phyloP scores from a whole-genome alignment of 2,113 vertebrate genomes.

The Chloropsis cyanopogon region DNA sequence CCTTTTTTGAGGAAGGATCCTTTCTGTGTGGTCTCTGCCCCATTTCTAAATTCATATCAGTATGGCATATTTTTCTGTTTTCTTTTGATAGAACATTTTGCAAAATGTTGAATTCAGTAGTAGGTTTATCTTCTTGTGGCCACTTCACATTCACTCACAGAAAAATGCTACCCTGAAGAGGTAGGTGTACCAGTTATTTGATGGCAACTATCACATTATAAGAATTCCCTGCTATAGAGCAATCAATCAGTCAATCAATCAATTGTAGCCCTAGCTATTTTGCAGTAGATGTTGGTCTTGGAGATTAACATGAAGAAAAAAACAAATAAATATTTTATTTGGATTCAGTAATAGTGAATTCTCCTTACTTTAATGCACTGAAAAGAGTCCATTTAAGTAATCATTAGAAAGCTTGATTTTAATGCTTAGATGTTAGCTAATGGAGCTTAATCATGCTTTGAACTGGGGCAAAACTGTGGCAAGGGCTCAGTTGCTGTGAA shows the following conservation, averaged over 20 bases:
- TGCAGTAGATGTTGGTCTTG: background rate
- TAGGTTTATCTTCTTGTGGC: background rate
- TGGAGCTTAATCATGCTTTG: conserved; percentile 58
- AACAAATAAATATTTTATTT: background rate
- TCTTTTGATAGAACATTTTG: background rate
- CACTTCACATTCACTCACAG: background rate
- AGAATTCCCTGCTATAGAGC: background rate
- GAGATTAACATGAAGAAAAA: background rate
- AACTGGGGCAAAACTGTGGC: conserved; percentile 15
- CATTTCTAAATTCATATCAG: background rate
- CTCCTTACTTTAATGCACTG: conserved; percentile 5
- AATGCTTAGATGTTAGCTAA: conserved; percentile 55
- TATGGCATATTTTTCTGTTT: background rate
- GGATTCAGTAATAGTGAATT: background rate
- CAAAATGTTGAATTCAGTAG: background rate
- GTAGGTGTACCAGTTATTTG: background rate
- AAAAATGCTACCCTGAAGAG: background rate
- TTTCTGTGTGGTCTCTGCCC: background rate
- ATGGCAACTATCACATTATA: background rate
- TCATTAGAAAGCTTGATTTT: conserved; percentile 48
- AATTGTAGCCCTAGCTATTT: background rate
- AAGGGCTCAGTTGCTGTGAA: conserved; percentile 19
- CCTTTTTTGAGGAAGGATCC: background rate
- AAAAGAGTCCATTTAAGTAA: conserved; percentile 39
- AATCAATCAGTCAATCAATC: background rate